Base-by-base conservation (phyloP, 2,888 invertebrate genomes). In the Nomada hirtipes region DNA sequence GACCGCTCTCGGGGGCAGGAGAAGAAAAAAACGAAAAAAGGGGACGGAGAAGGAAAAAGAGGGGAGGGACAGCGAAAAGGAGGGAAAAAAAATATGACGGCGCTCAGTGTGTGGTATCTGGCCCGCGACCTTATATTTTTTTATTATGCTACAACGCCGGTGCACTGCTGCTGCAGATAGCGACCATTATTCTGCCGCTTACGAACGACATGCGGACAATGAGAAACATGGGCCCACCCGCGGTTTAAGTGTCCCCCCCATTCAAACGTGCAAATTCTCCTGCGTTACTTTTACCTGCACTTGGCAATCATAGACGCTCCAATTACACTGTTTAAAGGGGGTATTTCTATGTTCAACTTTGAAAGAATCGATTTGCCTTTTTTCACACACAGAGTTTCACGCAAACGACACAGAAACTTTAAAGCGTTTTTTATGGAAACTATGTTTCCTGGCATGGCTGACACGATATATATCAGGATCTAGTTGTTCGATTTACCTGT, bases 171-270 rank as follows among this genome's bases (percentile, higher is more conserved):
- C 82, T 63, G 77, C 84, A 79, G 84, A 88, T 84, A 86, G 82
- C 83, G 80, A 79, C 86, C 87, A 89, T 90, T 89, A 88, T 89
- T 90, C 87, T 86, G 82, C 82, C 83, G 85, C 89, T 84, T 89
- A 85, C 88, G 82, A 90, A 79, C 86, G 84, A 87, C 86, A 86
- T 86, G 86, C 85, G 80, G 83, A 86, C 87, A 82, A 87, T 86
- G 84, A 87, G 86, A 84, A 84, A 87, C 82, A 87, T 79, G 84
- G 80, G 78, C 86, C 85, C 87, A 87, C 87, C 87, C 87, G 87
- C 76, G 82, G 87, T 72, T 87, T 79, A 79, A 87, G 78, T 82
- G 86, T 82, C 84, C 75, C 50, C 50, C 29, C 81, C 70, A 71
- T 83, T 79, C 79, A 79, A 86, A 82, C 84, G 82, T 82, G 87